These are phyloP conservation scores for Aleiodes sp. DNA, from an alignment of 1,140 invertebrate genomes.

Conservation along the genomic window DNA sequence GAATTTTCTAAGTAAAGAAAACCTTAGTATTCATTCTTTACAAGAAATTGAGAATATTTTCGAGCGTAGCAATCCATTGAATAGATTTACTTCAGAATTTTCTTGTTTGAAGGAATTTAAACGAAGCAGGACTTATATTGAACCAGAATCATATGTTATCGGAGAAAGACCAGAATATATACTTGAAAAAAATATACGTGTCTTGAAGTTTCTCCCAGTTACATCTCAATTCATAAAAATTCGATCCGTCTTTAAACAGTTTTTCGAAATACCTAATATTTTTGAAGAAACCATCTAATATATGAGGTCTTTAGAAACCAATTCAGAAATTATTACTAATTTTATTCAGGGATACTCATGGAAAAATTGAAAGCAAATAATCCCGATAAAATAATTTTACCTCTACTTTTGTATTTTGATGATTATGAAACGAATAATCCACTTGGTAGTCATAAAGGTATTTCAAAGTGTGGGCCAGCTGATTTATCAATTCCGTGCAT, in stretches of 20 bases:
- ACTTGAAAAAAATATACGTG: neutral
- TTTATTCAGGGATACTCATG: constrained; percentile 27
- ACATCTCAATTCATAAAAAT: constrained; percentile 34
- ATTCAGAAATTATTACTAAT: constrained; percentile 19
- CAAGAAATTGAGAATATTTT: no score
- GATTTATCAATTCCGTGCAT: constrained; percentile 39
- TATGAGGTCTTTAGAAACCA: constrained; percentile 19
- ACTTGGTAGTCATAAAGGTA: neutral
- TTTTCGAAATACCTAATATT: constrained; percentile 30
- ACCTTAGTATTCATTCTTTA: no score
- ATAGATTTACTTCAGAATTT: no score
- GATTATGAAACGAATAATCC: constrained; percentile 37
- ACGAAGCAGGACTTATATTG: no score
- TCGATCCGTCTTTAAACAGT: constrained; percentile 29
- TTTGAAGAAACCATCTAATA: constrained; percentile 24
- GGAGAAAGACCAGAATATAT: constrained; percentile 31
- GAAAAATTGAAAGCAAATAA: neutral
- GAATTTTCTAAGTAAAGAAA: no score
- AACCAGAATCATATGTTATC: constrained; percentile 14
- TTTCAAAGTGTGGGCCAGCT: constrained; percentile 20
- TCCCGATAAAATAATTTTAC: constrained; percentile 23
- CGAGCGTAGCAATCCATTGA: no score
- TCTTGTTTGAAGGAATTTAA: no score
- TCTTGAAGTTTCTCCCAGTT: neutral
- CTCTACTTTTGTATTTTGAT: constrained; percentile 28